These are phyloP conservation scores for Lasioglossum morio DNA, from an alignment of 2,888 invertebrate species.

Conservation along the genomic window DNA sequence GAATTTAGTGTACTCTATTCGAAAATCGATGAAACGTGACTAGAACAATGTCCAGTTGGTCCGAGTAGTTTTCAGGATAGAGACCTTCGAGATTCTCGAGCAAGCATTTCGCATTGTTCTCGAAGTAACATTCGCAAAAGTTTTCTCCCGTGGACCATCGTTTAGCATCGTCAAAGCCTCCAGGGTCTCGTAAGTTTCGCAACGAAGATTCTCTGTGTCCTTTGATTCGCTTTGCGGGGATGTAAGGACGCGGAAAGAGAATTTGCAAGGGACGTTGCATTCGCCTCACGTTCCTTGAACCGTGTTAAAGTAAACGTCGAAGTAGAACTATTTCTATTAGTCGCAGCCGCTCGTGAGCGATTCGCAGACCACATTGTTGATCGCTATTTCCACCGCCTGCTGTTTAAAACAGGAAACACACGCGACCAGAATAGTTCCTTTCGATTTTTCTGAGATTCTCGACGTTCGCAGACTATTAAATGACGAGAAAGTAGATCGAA, in stretches of 20 bases:
- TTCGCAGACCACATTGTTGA: background rate
- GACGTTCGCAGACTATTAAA: background rate
- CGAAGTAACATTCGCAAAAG: background rate
- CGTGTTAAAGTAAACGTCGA: constrained; percentile 11
- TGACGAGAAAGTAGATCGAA: background rate
- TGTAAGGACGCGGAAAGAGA: background rate
- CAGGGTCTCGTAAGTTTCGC: background rate
- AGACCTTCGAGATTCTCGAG: background rate
- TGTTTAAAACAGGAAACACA: background rate
- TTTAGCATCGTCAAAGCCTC: background rate
- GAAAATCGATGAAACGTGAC: background rate
- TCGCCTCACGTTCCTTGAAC: constrained; percentile 29
- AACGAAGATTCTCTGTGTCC: background rate
- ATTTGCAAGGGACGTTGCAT: background rate
- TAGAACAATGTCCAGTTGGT: constrained; percentile 8
- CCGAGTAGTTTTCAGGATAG: constrained; percentile 1
- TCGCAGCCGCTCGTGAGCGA: constrained; percentile 4
- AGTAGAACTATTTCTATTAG: constrained; percentile 54
- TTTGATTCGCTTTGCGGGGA: background rate
- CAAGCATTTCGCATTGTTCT: background rate
- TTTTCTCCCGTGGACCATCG: background rate
- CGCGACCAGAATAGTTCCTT: background rate
- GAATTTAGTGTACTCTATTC: background rate
- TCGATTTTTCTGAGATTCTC: background rate
- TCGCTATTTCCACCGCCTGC: background rate